These are phyloP conservation scores for Ylistrum balloti DNA, from an alignment of 1,140 invertebrate genomes.

Conservation along the genomic window DNA sequence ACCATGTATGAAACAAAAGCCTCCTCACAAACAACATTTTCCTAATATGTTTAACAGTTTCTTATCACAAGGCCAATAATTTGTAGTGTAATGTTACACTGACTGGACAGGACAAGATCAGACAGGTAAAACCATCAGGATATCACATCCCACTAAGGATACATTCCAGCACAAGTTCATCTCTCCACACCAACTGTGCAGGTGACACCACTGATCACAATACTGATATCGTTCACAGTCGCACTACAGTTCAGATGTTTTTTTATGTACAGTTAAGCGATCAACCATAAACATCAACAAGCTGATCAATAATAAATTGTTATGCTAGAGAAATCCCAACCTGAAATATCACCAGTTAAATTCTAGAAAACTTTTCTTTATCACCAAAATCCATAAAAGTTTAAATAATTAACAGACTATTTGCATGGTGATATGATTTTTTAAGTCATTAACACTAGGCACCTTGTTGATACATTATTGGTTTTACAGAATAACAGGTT, in stretches of 20 bases:
- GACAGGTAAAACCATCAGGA: neutral
- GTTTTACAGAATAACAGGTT: neutral
- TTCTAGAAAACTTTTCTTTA: neutral
- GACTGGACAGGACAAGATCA: neutral
- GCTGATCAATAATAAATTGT: neutral
- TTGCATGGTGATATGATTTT: constrained; percentile 28
- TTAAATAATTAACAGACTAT: neutral
- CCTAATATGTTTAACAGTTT: neutral
- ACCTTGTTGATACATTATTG: neutral
- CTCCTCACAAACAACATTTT: neutral
- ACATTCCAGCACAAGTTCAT: neutral
- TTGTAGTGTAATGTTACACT: no score
- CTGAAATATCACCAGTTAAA: neutral
- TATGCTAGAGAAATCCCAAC: neutral
- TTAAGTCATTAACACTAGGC: neutral
- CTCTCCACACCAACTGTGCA: neutral
- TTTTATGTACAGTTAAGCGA: neutral
- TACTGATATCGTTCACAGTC: neutral
- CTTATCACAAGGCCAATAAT: neutral
- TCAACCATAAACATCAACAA: neutral
- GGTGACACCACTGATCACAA: no score
- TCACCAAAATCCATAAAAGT: neutral
- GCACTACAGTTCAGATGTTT: neutral
- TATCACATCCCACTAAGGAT: neutral
- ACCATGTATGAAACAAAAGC: neutral